phyloP scores from a whole-genome alignment of 2,113 vertebrate genomes.

The Hemiscyllium ocellatum region DNA sequence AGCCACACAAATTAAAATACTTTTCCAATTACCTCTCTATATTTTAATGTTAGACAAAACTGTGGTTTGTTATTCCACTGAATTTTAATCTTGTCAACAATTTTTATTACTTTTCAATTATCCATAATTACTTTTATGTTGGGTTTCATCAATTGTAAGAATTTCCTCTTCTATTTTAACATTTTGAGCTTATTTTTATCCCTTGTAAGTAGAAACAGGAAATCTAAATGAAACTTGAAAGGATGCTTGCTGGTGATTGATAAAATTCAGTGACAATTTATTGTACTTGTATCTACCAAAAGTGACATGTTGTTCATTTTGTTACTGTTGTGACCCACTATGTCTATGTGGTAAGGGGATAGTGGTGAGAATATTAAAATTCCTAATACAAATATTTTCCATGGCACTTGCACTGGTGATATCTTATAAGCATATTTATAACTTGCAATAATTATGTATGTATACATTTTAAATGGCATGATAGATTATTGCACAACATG shows the following conservation, averaged over 20 bases:
- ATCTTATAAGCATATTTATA: slow-evolving; percentile 13
- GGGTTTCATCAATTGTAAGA: neutral
- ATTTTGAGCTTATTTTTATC: neutral
- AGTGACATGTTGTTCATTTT: neutral
- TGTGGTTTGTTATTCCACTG: neutral
- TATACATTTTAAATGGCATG: slow-evolving; percentile 5
- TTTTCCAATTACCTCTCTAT: neutral
- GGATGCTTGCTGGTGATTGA: neutral
- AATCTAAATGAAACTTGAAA: neutral
- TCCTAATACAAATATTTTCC: slow-evolving; percentile 13
- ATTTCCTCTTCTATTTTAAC: neutral
- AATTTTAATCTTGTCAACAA: neutral
- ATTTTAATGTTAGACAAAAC: neutral
- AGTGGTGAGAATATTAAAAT: neutral
- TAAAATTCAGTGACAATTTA: neutral
- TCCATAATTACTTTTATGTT: neutral
- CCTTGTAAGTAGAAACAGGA: neutral
- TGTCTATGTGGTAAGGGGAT: neutral
- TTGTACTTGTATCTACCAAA: neutral
- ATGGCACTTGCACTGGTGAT: slow-evolving; percentile 24
- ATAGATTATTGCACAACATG: neutral
- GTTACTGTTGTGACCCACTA: neutral
- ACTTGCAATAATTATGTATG: neutral
- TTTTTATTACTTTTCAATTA: slow-evolving; percentile 5
- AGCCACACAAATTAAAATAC: neutral